These are phyloP conservation scores for Podarcis lilfordi DNA, from an alignment of 2,797 vertebrate species.

Conservation along the genomic window DNA sequence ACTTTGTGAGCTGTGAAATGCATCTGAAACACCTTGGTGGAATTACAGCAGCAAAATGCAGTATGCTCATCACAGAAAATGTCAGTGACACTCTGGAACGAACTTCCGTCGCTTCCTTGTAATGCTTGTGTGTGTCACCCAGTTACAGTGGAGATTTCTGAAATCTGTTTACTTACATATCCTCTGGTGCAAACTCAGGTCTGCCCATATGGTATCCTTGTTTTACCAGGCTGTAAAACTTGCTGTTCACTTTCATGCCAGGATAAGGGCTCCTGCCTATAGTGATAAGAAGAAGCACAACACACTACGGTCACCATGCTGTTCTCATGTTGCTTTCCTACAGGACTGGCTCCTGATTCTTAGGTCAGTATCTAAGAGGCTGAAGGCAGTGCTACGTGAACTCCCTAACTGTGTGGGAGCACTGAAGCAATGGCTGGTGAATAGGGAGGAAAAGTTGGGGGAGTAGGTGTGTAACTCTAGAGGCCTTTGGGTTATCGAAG, in stretches of 20 bases:
- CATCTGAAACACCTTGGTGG: background rate
- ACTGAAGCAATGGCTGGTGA: background rate
- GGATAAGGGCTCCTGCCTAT: constrained; percentile 95
- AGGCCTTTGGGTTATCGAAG: background rate
- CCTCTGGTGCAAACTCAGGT: constrained; percentile 88
- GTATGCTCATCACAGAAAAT: background rate
- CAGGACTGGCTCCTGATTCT: background rate
- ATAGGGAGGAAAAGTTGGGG: background rate
- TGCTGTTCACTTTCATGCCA: constrained; percentile 90
- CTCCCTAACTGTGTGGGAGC: background rate
- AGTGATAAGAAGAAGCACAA: constrained; percentile 10
- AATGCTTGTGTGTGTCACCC: background rate
- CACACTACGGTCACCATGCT: background rate
- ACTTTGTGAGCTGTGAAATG: background rate
- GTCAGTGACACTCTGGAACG: too few species aligned
- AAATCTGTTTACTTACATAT: constrained; percentile 83
- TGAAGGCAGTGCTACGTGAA: too few species aligned
- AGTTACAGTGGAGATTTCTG: background rate
- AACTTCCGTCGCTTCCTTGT: accelerated
- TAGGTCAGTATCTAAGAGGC: background rate
- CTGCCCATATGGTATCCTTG: constrained; percentile 95
- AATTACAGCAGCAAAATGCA: background rate
- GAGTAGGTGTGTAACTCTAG: too few species aligned
- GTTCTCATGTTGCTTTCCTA: background rate
- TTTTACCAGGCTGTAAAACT: constrained; percentile 97